Conservation (phyloP, 2,797 vertebrate genomes). For the Dendrocincla fuliginosa region DNA sequence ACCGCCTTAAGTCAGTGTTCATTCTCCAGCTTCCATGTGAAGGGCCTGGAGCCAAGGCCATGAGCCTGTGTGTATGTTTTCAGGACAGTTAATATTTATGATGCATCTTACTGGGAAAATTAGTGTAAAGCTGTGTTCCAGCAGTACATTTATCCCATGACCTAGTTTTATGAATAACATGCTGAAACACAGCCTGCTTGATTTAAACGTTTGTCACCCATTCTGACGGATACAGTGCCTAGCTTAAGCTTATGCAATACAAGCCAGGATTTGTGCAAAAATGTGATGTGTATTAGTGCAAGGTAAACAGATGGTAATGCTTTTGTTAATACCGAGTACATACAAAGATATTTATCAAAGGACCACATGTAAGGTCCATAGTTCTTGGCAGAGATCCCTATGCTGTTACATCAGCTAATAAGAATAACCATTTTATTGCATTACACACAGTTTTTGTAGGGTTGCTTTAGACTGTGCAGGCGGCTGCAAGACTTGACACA, state of each 20-base stretch:
- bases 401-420: constrained; percentile 46
- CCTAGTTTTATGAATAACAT: constrained; percentile 67
- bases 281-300: constrained; percentile 58
- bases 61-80: constrained; percentile 49
- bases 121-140: constrained; percentile 66
- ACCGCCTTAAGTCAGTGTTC: constrained; percentile 41
- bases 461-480: background rate
- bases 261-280: constrained; percentile 65
- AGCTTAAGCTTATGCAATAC: constrained; percentile 18
- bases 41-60: constrained; percentile 53
- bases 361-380: constrained; percentile 56
- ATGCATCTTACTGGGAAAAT: constrained; percentile 70
- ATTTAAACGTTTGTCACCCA: constrained; percentile 70
- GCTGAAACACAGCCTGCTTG: constrained; percentile 63
- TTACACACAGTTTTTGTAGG: constrained; percentile 17
- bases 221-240: constrained; percentile 49
- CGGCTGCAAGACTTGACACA: background rate
- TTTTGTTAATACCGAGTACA: constrained; percentile 64
- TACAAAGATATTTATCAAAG: constrained; percentile 67
- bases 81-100: constrained; percentile 73
- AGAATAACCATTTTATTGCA: constrained; percentile 57
- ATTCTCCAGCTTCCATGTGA: constrained; percentile 41
- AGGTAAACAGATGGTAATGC: constrained; percentile 72
- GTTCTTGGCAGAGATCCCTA: constrained; percentile 57
- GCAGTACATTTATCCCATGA: constrained; percentile 65